A percentile compares a stretch with the other conserved stretches of the same genome.
Conservation (phyloP, 2,113 vertebrate genomes). For the Centropus bengalensis region DNA sequence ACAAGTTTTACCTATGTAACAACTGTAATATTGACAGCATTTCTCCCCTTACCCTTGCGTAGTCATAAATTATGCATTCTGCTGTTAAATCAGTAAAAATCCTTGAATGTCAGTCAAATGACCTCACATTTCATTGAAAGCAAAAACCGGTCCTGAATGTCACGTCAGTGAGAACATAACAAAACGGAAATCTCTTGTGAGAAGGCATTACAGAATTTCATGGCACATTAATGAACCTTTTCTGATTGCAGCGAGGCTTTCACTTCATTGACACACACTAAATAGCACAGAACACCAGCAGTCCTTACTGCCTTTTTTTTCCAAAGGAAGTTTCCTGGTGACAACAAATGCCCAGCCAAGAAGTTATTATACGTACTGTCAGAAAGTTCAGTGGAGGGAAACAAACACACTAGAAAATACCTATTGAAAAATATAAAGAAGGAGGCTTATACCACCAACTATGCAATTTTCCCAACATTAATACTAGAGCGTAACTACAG, state of each 20-base stretch:
- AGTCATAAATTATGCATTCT: conserved; percentile 29
- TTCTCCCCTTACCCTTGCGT: not conserved
- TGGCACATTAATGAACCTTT: conserved; percentile 9
- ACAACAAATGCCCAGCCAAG: not conserved
- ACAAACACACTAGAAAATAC: not conserved
- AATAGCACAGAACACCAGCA: not conserved
- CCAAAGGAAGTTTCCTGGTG: conserved; percentile 29
- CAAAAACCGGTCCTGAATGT: conserved; percentile 2
- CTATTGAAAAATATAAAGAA: not conserved
- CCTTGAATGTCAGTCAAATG: conserved; percentile 1
- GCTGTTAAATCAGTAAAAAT: conserved; percentile 19
- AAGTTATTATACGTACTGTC: not conserved
- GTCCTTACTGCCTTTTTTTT: not conserved
- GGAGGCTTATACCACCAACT: not conserved
- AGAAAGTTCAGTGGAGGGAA: conserved; percentile 16
- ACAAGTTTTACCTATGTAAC: not conserved
- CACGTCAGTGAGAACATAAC: not conserved
- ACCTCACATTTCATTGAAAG: not conserved
- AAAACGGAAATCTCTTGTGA: not conserved
- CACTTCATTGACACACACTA: not conserved
- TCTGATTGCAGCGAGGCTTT: conserved; percentile 10
- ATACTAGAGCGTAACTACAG: not conserved
- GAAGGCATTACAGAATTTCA: not conserved
- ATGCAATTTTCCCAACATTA: not conserved
- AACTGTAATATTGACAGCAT: not conserved